Conservation (phyloP, 2,888 invertebrate genomes). For the Piscicola geometra region DNA sequence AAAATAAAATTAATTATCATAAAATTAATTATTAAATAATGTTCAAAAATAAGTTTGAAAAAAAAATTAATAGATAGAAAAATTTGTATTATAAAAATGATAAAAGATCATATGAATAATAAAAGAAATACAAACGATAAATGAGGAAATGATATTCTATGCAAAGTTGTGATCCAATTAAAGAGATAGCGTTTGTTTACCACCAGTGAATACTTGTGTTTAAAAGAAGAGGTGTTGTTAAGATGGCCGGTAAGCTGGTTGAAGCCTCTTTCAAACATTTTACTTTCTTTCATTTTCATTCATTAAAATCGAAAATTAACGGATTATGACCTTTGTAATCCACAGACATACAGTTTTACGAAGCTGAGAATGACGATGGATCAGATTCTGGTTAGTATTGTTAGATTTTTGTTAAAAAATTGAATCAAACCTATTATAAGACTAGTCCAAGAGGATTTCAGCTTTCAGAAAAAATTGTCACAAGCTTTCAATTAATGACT, state of each 20-base stretch:
- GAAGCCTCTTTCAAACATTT: not conserved
- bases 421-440: too few species aligned
- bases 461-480: too few species aligned
- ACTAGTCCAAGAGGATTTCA: too few species aligned
- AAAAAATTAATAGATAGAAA: too few species aligned
- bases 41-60: too few species aligned
- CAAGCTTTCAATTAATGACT: too few species aligned
- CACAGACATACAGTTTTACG: constrained; percentile 38
- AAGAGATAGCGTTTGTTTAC: constrained; percentile 9
- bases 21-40: not conserved
- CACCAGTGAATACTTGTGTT: constrained; percentile 19
- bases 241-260: constrained; percentile 35
- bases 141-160: not conserved
- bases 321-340: constrained; percentile 3
- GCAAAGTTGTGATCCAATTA: constrained; percentile 25
- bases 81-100: too few species aligned
- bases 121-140: too few species aligned
- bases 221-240: constrained; percentile 24
- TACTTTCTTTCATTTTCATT: not conserved
- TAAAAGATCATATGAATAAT: too few species aligned
- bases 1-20: not conserved
- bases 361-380: constrained; percentile 36
- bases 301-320: not conserved
- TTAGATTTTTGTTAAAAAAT: too few species aligned
- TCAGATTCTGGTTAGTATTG: constrained; percentile 34